phyloP scores from a whole-genome alignment of 2,888 invertebrate genomes.

The Dichetophora obliterata region DNA sequence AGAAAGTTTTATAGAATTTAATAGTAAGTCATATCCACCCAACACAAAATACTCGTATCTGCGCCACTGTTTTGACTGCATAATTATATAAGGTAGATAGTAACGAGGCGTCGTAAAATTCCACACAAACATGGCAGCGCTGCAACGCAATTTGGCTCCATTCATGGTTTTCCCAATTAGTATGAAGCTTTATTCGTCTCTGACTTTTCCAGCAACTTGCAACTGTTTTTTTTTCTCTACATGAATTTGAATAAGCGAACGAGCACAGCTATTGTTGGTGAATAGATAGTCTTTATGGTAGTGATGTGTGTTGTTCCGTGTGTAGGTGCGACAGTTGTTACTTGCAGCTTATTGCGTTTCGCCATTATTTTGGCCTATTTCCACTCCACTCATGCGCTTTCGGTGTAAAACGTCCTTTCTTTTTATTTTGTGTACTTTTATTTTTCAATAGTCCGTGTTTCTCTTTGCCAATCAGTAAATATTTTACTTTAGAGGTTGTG shows the following conservation, averaged over 20 bases:
- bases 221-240: neutral
- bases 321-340: neutral
- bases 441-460: neutral
- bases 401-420: neutral
- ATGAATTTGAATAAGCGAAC: neutral
- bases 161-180: constrained; percentile 25
- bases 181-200: neutral
- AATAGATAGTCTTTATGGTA: neutral
- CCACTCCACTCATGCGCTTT: neutral
- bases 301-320: neutral
- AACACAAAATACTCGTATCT: too few relatives aligned
- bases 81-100: constrained; percentile 1
- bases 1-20: too few relatives aligned
- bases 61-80: neutral
- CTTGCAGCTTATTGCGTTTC: neutral
- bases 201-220: neutral
- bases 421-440: neutral
- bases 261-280: neutral
- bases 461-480: neutral
- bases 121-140: neutral
- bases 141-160: neutral
- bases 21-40: too few relatives aligned
- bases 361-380: neutral
- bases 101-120: neutral
- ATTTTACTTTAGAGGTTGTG: neutral